Evolutionary conservation across 2,888 invertebrate species (phyloP).

Genomic region (Phrixothrix hirtus): DNA sequence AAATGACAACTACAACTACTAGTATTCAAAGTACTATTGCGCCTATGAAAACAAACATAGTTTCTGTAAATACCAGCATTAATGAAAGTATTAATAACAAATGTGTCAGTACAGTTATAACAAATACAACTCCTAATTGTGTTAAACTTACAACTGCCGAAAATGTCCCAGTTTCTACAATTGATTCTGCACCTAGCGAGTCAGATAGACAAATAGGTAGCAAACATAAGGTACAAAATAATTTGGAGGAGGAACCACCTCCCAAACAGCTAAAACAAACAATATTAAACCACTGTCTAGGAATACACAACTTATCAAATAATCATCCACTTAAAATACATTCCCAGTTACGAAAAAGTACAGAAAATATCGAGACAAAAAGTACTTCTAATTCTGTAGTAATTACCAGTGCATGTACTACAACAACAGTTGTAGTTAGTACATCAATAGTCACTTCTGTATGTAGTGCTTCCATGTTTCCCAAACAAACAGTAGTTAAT

Average conservation of each 20-base stretch:
- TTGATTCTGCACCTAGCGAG: neutral
- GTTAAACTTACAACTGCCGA: neutral
- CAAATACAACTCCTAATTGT: neutral
- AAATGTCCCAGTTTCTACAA: neutral
- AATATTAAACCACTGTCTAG: constrained; percentile 46
- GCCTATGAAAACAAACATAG: constrained; percentile 7
- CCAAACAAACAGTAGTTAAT: constrained; percentile 25
- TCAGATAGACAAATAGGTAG: constrained; percentile 12
- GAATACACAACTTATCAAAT: constrained; percentile 50
- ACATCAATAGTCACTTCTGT: neutral
- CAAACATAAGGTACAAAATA: constrained; percentile 31
- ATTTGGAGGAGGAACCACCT: constrained; percentile 35
- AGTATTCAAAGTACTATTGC: constrained; percentile 22
- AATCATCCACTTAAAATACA: constrained; percentile 51
- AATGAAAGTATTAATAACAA: neutral
- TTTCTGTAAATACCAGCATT: constrained; percentile 9
- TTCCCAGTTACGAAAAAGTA: constrained; percentile 38
- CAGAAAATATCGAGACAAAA: constrained; percentile 7
- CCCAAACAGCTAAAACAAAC: constrained; percentile 46
- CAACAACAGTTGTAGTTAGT: neutral
- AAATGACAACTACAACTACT: constrained; percentile 11
- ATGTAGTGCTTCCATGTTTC: constrained; percentile 15
- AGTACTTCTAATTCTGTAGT: constrained; percentile 5
- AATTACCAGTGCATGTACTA: constrained; percentile 1
- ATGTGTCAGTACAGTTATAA: neutral